Conservation (phyloP, 1,140 invertebrate genomes). For the Coelopa frigida region DNA sequence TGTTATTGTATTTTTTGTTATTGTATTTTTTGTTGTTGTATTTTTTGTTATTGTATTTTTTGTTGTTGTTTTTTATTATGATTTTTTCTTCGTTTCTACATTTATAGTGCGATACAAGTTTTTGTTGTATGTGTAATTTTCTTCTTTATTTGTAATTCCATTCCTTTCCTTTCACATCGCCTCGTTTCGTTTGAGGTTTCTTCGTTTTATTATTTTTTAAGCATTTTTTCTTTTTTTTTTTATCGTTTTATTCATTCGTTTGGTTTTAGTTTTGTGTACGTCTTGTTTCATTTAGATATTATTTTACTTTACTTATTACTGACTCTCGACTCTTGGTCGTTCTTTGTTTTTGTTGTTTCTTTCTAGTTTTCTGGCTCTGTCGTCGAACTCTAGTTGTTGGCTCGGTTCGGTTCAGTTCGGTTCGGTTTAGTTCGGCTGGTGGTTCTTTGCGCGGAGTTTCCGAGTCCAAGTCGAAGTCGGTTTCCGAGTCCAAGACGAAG, state of each 20-base stretch:
- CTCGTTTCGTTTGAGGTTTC: not conserved
- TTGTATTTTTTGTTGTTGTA: not conserved
- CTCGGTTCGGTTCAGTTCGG: not conserved
- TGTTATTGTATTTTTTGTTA: conserved; percentile 3
- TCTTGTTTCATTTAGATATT: conserved; percentile 1
- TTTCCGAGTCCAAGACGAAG: conserved; percentile 7
- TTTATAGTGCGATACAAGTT: not conserved
- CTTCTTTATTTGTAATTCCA: not conserved
- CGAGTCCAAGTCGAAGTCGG: conserved; percentile 5
- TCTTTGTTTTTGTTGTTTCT: conserved; percentile 1
- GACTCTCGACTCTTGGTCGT: not conserved
- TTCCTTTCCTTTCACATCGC: conserved; percentile 6
- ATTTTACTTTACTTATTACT: conserved; percentile 7
- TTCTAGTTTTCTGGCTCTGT: not conserved
- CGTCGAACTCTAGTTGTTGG: too few species aligned
- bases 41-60: not conserved
- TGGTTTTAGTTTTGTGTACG: conserved; percentile 1
- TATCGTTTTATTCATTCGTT: not conserved
- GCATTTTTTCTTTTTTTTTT: not conserved
- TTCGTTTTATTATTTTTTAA: not conserved
- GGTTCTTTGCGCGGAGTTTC: conserved; percentile 5
- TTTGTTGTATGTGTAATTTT: not conserved
- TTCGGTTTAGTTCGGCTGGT: conserved; percentile 3
- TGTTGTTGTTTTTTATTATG: not conserved
- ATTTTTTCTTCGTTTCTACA: not conserved